Evolutionary conservation across 2,888 invertebrate genomes (phyloP).

Genomic region (Mechanitis mazaeus): DNA sequence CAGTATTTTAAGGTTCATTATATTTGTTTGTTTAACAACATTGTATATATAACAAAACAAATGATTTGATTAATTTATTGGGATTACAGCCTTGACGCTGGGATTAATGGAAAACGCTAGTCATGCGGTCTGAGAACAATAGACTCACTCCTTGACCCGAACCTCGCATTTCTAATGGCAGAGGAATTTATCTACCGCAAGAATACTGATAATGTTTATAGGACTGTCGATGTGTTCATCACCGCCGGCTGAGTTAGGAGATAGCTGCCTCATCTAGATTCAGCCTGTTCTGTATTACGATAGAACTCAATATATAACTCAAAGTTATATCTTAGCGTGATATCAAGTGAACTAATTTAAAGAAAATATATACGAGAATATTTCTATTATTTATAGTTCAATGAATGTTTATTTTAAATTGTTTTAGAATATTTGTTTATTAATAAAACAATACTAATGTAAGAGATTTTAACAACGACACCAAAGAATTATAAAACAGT

Average conservation of each 20-base stretch:
- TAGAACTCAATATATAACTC: too few relatives aligned
- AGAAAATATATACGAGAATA: too few relatives aligned
- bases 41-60: background rate
- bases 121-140: conserved; percentile 37
- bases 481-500: background rate
- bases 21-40: too few relatives aligned
- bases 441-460: background rate
- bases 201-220: conserved; percentile 10
- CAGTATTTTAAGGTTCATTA: too few relatives aligned
- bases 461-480: conserved; percentile 1
- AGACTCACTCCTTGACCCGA: conserved; percentile 40
- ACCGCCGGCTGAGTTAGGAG: background rate
- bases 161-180: conserved; percentile 27
- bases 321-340: too few relatives aligned
- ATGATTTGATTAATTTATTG: conserved; percentile 32
- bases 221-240: conserved; percentile 4
- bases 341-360: too few relatives aligned
- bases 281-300: too few relatives aligned
- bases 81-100: conserved; percentile 34
- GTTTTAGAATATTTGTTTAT: too few relatives aligned
- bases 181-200: conserved; percentile 15
- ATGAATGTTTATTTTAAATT: too few relatives aligned
- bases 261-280: too few relatives aligned
- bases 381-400: too few relatives aligned
- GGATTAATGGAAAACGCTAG: conserved; percentile 42